These are phyloP conservation scores for Phylloscopus collybita DNA, from an alignment of 2,797 vertebrate genomes.

Conservation along the genomic window DNA sequence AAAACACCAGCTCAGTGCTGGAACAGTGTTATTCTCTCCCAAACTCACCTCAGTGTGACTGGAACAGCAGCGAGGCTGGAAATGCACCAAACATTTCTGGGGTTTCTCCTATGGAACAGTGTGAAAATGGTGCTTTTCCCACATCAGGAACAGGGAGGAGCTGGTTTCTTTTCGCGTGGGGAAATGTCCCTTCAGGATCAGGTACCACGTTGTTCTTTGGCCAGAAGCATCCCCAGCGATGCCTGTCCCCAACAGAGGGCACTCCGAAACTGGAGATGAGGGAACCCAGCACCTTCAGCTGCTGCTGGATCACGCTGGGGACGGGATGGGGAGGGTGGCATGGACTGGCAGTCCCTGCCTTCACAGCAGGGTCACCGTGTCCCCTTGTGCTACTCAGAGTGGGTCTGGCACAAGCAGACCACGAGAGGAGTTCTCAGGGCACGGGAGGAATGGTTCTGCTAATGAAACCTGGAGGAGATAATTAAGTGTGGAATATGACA, in stretches of 20 bases:
- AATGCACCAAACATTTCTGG: not conserved
- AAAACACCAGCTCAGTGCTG: not conserved
- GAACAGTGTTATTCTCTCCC: not conserved
- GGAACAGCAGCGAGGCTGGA: not conserved
- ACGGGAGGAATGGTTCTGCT: not conserved
- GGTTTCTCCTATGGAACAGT: not conserved
- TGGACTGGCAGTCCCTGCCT: fast-evolving
- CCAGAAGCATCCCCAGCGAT: not conserved
- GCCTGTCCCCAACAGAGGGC: constrained; percentile 56
- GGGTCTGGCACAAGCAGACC: not conserved
- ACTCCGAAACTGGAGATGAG: not conserved
- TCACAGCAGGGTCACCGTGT: not conserved
- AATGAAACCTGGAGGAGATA: not conserved
- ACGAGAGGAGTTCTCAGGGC: not conserved
- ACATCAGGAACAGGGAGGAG: not conserved
- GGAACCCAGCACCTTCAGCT: not conserved
- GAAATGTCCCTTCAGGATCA: not conserved
- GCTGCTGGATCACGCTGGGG: fast-evolving
- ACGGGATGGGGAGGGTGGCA: too few relatives aligned
- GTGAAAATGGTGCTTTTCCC: not conserved
- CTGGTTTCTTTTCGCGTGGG: fast-evolving
- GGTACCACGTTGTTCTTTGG: fast-evolving
- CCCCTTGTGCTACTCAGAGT: fast-evolving
- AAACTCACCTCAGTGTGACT: not conserved
- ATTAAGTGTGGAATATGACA: not conserved